These are phyloP conservation scores for Hydraecia micacea DNA, from an alignment of 2,888 invertebrate species.

Conservation along the genomic window DNA sequence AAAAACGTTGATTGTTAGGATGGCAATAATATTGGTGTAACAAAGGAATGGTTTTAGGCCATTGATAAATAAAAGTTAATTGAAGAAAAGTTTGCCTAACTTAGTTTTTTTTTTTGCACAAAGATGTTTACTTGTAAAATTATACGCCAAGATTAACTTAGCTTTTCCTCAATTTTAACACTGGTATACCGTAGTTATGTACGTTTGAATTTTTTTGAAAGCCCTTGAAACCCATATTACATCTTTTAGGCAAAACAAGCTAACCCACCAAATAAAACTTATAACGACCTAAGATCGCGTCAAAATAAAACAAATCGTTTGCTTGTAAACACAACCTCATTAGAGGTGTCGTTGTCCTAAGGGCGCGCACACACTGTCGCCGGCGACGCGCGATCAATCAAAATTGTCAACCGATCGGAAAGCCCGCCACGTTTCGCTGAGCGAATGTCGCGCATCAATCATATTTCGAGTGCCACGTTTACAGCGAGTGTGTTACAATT, in stretches of 20 bases:
- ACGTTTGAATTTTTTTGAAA: background rate
- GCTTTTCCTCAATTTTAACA: no score
- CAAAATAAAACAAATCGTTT: slow-evolving; percentile 65
- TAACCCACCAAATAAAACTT: background rate
- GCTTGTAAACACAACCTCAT: slow-evolving; percentile 76
- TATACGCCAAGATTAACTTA: background rate
- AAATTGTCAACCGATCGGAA: slow-evolving; percentile 89
- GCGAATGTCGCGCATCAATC: slow-evolving; percentile 85
- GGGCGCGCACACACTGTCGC: slow-evolving; percentile 67
- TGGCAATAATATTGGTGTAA: slow-evolving; percentile 63
- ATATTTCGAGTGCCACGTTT: slow-evolving; percentile 75
- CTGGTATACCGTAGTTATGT: background rate
- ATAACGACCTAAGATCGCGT: slow-evolving; percentile 4
- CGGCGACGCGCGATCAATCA: slow-evolving; percentile 83
- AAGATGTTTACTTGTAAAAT: background rate
- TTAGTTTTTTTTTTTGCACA: background rate
- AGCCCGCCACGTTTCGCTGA: slow-evolving; percentile 81
- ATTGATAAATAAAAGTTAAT: slow-evolving; percentile 18
- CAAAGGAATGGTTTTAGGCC: slow-evolving; percentile 49
- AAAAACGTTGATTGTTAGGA: slow-evolving; percentile 71
- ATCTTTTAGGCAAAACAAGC: background rate
- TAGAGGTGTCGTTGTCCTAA: slow-evolving; percentile 68
- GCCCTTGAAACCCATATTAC: background rate
- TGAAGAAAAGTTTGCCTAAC: slow-evolving; percentile 8
- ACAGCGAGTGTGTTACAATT: slow-evolving; percentile 68